Base-by-base conservation (phyloP, 1,140 invertebrate species). In the Hydropsyche tenuis region DNA sequence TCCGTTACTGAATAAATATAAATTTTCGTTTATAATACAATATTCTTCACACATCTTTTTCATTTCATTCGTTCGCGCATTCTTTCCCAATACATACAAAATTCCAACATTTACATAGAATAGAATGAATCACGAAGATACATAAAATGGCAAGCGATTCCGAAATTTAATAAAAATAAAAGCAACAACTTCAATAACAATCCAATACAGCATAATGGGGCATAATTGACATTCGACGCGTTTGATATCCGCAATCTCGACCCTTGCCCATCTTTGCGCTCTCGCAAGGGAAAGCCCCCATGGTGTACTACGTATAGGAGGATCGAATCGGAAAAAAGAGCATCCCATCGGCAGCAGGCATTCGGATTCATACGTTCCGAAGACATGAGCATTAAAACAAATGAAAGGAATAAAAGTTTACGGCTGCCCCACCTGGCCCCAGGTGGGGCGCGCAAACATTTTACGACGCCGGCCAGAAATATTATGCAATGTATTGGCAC, bases 371-470 rank as follows among this genome's bases (percentile, higher is more conserved):
- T 74, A 77, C 73, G 73, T 77, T 73, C 63, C 62, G 66, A 77
- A 77, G 75, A 77, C 75, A 77, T 74, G 75, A 77, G 75, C 75
- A 77, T 77, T 77, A 77, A 77, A 77, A 77, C 75, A 77, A 77
- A 77, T 77, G 75, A 77, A 77, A 77, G 75, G 66, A 77, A 77
- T 77, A 77, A 77, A 77, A 77, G 73, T 77, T 77, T 77, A 77
- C 68, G 73, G 70, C 51, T 62, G 48, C 53, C 42, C 64, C 75
- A 77, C 75, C 75, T 77, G 75, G 68, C 30, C 23, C 60, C 75
- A 77, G 75, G 75, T 77, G 73, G n/a, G 63, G 12, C 62, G n/a
- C 22, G 22, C 68, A 70, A 72, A 72, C 68, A 60, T 73, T 77
- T 77, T 77, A 77, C 69, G 48, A 70, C 66, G 68, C 56, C 46